A percentile compares a stretch with the other conserved stretches of the same genome.
phyloP scores from a whole-genome alignment of 2,797 vertebrate genomes.

The Karalla daura region DNA sequence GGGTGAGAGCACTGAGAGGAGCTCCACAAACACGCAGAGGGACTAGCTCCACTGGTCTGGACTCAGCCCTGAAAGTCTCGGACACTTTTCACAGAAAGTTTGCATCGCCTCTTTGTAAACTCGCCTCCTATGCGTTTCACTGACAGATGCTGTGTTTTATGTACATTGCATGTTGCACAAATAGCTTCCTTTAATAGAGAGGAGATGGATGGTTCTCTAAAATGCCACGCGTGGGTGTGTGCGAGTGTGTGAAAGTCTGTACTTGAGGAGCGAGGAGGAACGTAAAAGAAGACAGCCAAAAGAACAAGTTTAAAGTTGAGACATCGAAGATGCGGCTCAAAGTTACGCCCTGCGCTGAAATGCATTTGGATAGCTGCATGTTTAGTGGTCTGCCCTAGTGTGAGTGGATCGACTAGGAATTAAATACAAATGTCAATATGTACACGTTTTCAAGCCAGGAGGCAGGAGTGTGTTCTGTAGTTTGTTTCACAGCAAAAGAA shows the following conservation, averaged over 20 bases:
- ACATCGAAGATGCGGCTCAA: neutral
- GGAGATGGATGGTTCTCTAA: slow-evolving; percentile 14
- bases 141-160: slow-evolving; percentile 12
- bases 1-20: slow-evolving; percentile 9
- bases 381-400: neutral
- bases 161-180: slow-evolving; percentile 19
- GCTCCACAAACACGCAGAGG: slow-evolving; percentile 18
- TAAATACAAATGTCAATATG: slow-evolving; percentile 20
- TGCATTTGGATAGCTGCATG: neutral
- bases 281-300: neutral
- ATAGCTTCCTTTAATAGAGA: slow-evolving; percentile 17
- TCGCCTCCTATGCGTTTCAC: neutral
- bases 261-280: slow-evolving; percentile 8
- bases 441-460: slow-evolving; percentile 10
- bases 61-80: too few relatives aligned
- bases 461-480: neutral
- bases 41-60: too few relatives aligned
- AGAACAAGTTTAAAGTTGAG: slow-evolving; percentile 11
- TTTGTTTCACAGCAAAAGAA: neutral
- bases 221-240: slow-evolving; percentile 28
- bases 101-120: neutral
- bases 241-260: slow-evolving; percentile 28
- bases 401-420: neutral
- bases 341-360: slow-evolving; percentile 1
- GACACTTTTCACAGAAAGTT: neutral